phyloP scores from a whole-genome alignment of 2,888 invertebrate genomes.

The Antheraea assamensis region DNA sequence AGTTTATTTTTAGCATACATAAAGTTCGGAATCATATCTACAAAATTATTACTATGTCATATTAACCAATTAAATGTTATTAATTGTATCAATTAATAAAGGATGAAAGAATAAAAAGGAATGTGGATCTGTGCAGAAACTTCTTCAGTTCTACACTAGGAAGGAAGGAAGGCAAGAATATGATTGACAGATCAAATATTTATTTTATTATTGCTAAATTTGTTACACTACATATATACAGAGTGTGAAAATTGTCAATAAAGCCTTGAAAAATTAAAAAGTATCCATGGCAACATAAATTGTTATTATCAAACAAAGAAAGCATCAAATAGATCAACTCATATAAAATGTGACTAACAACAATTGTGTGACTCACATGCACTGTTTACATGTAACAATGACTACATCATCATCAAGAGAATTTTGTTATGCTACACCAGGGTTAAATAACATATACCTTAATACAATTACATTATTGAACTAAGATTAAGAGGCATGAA shows the following conservation, averaged over 20 bases:
- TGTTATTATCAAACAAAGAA: constrained; percentile 54
- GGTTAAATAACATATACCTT: neutral
- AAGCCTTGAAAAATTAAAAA: constrained; percentile 21
- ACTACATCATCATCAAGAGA: neutral
- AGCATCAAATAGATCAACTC: constrained; percentile 19
- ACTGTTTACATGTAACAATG: neutral
- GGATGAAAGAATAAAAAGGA: too few relatives aligned
- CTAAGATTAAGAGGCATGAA: neutral
- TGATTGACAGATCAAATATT: too few relatives aligned
- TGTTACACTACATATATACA: too few relatives aligned
- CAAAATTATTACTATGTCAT: too few relatives aligned
- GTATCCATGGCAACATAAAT: constrained; percentile 49
- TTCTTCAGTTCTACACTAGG: too few relatives aligned
- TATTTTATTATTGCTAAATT: too few relatives aligned
- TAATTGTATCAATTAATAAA: too few relatives aligned
- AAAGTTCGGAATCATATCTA: too few relatives aligned
- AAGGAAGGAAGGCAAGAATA: too few relatives aligned
- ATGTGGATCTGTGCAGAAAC: too few relatives aligned
- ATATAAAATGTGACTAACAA: constrained; percentile 16
- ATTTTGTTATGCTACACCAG: constrained; percentile 15
- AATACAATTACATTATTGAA: neutral
- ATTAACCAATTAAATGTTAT: too few relatives aligned
- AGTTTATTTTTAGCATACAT: too few relatives aligned
- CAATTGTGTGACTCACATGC: constrained; percentile 7
- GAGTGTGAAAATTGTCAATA: neutral